Evolutionary conservation across 1,140 invertebrate species (phyloP).

Genomic region (Mesaphorura yosii): DNA sequence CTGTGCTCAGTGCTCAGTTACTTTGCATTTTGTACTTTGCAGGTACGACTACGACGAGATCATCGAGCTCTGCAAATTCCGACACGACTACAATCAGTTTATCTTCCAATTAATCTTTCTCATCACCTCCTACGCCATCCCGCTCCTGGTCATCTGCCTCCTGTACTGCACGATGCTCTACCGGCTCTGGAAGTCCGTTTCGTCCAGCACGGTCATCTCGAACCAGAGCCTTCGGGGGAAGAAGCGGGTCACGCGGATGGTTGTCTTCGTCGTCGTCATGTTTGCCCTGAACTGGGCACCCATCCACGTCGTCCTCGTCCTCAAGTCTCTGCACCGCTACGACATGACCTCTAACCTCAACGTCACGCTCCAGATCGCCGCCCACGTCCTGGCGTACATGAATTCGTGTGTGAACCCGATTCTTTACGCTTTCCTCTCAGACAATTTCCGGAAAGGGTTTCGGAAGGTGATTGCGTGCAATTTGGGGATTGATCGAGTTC

Average conservation of each 20-base stretch:
- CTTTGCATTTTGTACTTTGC: too few species aligned
- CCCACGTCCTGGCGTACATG: slow-evolving; percentile 85
- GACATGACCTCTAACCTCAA: slow-evolving; percentile 46
- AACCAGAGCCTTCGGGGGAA: slow-evolving; percentile 66
- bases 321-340: slow-evolving; percentile 61
- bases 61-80: slow-evolving; percentile 21
- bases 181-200: slow-evolving; percentile 66
- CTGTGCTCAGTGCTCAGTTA: too few species aligned
- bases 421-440: slow-evolving; percentile 82
- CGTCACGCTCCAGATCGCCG: slow-evolving; percentile 64
- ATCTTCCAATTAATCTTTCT: slow-evolving; percentile 69
- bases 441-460: slow-evolving; percentile 75
- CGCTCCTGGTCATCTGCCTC: slow-evolving; percentile 68
- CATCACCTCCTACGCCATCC: slow-evolving; percentile 72
- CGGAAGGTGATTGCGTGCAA: slow-evolving; percentile 50
- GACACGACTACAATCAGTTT: slow-evolving; percentile 51
- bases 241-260: slow-evolving; percentile 81
- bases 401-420: slow-evolving; percentile 92
- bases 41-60: slow-evolving; percentile 25
- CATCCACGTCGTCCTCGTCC: slow-evolving; percentile 69
- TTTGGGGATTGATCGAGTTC: slow-evolving; percentile 1
- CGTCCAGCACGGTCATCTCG: slow-evolving; percentile 55
- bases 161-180: slow-evolving; percentile 84
- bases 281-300: slow-evolving; percentile 94
- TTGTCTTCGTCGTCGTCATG: slow-evolving; percentile 71